Base-by-base conservation (phyloP, 2,797 vertebrate genomes). In the Diplodus sargus region DNA sequence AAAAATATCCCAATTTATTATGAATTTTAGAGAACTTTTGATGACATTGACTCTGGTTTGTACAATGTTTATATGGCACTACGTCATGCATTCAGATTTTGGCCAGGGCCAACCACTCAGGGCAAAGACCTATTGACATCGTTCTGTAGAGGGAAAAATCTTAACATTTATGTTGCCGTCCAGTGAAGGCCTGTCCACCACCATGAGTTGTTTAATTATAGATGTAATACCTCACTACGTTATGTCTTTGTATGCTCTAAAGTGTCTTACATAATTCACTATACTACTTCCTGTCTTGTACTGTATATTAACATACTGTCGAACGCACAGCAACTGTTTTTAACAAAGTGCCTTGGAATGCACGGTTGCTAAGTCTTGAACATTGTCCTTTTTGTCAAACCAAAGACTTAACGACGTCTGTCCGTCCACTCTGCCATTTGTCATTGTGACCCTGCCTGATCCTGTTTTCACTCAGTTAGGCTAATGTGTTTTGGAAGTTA, bases 261-360 rank as follows among this genome's bases (percentile, higher is more conserved):
- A 54, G 83, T 86, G 85, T 87, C 83, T 82, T 87, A 54, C 11
- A 53, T 75, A 63, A 69, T 69, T 85, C 62, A 81, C 53, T 60
- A n/a, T 49, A 76, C 82, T 49, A 76, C 82, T 70, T 86, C 70
- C 53, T 67, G 69, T 74, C 78, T 76, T 80, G 86, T 90, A 92
- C 86, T 90, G 85, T 93, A 86, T 74, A 56, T 63, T 60, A 59
- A 80, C 70, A 73, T 62, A 76, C 76, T 82, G 82, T 79, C 34
- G 5, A 80, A 47, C 51, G 64, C 78, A 87, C 83, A 85, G 58
- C 63, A 84, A 78, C 76, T 34, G 65, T 85, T 90, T 79, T 83
- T 88, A 88, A 82, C 39, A 67, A 74, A 91, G 94, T 94, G 94
- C 93, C 94, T 95, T 93, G 77, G n/a, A 63, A 76, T 74, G 82